phyloP scores from a whole-genome alignment of 2,113 vertebrate species.

The Orientallactaga bullata region DNA sequence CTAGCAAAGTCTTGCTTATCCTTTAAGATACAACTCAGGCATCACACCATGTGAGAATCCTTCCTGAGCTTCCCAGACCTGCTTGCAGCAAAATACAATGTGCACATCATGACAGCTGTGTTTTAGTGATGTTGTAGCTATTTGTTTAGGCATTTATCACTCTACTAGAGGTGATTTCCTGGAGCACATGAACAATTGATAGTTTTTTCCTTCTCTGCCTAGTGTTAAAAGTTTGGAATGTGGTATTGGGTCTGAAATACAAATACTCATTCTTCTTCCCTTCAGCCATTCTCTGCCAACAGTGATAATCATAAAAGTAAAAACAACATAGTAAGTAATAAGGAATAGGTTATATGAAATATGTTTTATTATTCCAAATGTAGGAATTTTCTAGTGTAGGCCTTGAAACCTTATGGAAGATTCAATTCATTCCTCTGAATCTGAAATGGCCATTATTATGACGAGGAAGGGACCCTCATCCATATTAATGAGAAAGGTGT shows the following conservation, averaged over 20 bases:
- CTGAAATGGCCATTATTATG: background rate
- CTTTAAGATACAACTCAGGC: conserved; percentile 21
- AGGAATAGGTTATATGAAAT: background rate
- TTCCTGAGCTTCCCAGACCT: conserved; percentile 30
- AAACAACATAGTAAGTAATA: background rate
- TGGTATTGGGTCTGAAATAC: background rate
- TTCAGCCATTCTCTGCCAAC: background rate
- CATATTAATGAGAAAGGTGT: too few species aligned
- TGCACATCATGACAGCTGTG: background rate
- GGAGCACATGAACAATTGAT: background rate
- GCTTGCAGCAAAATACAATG: conserved; percentile 19
- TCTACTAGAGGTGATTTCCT: background rate
- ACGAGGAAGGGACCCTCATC: background rate
- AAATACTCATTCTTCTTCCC: background rate
- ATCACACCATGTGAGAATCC: background rate
- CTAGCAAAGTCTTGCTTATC: background rate
- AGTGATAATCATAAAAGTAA: background rate
- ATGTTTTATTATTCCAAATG: conserved; percentile 14
- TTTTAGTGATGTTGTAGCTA: background rate
- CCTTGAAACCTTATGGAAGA: background rate
- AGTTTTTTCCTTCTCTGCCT: background rate
- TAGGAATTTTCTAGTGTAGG: background rate
- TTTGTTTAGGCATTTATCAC: conserved; percentile 42
- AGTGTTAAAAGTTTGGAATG: background rate
- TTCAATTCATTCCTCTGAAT: background rate